Conservation (phyloP, 2,113 vertebrate species). For the Pimephales promelas region DNA sequence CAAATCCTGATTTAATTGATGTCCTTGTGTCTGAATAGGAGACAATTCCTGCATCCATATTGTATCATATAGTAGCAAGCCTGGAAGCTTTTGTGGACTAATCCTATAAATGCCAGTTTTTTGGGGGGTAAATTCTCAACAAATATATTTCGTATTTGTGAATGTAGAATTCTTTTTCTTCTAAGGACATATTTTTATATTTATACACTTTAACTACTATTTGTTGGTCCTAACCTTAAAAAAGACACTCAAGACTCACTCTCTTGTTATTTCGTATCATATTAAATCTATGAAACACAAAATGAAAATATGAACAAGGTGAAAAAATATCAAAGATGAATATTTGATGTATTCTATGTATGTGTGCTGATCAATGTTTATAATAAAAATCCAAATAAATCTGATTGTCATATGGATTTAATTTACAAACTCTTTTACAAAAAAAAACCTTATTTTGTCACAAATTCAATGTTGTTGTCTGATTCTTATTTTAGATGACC, state of each 20-base stretch:
- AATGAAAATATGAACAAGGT: no score
- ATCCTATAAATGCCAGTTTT: neutral
- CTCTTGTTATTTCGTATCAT: no score
- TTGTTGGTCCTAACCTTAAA: neutral
- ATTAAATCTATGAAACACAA: no score
- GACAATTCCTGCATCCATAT: neutral
- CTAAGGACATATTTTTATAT: neutral
- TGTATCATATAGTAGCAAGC: neutral
- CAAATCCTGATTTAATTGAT: neutral
- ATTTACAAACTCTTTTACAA: no score
- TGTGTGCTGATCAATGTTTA: no score
- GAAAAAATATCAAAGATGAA: no score
- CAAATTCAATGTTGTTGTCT: slow-evolving; percentile 2
- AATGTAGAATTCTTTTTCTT: neutral
- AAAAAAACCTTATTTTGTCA: no score
- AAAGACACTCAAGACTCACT: no score
- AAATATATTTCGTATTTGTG: neutral
- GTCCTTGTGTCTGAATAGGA: no score
- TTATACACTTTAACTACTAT: neutral
- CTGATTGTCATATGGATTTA: no score
- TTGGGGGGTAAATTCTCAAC: neutral
- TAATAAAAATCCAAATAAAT: no score
- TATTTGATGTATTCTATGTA: no score
- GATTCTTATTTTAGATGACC: slow-evolving; percentile 78
- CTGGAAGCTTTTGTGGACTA: neutral